Base-by-base conservation (phyloP, 2,113 vertebrate species). In the Hydropotes inermis region DNA sequence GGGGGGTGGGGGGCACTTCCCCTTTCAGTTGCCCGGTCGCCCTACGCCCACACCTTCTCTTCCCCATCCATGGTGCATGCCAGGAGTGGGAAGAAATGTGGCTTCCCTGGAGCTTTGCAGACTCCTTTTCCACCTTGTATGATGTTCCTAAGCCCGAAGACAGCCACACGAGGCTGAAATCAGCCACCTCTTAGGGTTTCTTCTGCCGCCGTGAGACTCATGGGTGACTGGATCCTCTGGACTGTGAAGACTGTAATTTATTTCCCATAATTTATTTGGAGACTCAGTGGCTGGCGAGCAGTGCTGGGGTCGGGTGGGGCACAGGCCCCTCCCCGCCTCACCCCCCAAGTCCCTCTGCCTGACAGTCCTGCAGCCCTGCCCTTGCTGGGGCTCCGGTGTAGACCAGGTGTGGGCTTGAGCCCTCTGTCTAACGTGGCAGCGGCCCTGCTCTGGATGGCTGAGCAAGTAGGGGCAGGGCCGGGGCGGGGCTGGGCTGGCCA, bases 11-110 rank as follows among this genome's bases (percentile, higher is more conserved):
- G n/a, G 58, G 98, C 94, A 3, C 16, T 76, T 91, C 96, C 96
- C 95, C 97, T 92, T 98, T 98, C 98, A 98, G 98, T 98, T 98
- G 98, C 98, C 98, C 55, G 50, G 97, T 97, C 70, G 98, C 97
- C 79, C 52, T 33, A 55, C 5, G 17, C 86, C 27, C 87, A 13
- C 58, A 58, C 76, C 33, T 23, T 54, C 50, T 81, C 91, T 85
- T 57, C 93, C 19, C 16, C 52, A 61, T 91, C 79, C 57, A 6
- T 33, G 55, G 76, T 17, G 5, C 36, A 64, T 64, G 74, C 74
- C 36, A 3, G 45, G 60, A 47, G 67, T 55, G 95, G 57, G 95
- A 89, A 87, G 64, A 91, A 50, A 82, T 3, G 36, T n/a, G 55
- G 90, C 97, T 83, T 70, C 84, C 36, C 87, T 89, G 45, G 86